Conservation (phyloP, 2,888 invertebrate species). For the Sepiola atlantica region DNA sequence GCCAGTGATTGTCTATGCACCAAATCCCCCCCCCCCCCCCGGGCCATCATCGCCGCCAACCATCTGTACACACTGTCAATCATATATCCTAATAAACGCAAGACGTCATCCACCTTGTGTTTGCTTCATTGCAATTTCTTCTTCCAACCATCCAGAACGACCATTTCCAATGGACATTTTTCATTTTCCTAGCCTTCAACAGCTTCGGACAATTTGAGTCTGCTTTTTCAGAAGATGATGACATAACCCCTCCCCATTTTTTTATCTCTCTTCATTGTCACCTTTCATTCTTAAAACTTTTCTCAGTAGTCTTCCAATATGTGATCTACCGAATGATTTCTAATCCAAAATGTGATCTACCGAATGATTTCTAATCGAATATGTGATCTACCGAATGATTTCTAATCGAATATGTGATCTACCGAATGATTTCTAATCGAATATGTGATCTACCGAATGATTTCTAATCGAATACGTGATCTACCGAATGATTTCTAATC, state of each 20-base stretch:
- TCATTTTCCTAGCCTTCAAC: neutral
- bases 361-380: too few relatives aligned
- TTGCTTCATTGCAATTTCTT: neutral
- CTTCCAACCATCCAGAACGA: neutral
- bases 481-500: too few relatives aligned
- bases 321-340: too few relatives aligned
- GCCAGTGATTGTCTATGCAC: neutral
- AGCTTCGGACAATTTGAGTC: neutral
- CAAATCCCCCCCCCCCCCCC: neutral
- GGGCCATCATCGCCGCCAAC: too few relatives aligned
- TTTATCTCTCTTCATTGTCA: neutral
- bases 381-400: too few relatives aligned
- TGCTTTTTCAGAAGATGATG: neutral
- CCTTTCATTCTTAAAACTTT: neutral
- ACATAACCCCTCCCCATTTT: neutral
- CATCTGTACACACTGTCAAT: neutral
- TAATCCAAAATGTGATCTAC: too few relatives aligned
- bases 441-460: too few relatives aligned
- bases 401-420: too few relatives aligned
- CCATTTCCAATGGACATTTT: neutral
- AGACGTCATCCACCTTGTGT: slow-evolving; percentile 13
- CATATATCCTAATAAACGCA: neutral
- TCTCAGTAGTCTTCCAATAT: too few relatives aligned
- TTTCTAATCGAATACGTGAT: too few relatives aligned
- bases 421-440: too few relatives aligned